phyloP scores from a whole-genome alignment of 2,797 vertebrate species.

The Halcyon badia region DNA sequence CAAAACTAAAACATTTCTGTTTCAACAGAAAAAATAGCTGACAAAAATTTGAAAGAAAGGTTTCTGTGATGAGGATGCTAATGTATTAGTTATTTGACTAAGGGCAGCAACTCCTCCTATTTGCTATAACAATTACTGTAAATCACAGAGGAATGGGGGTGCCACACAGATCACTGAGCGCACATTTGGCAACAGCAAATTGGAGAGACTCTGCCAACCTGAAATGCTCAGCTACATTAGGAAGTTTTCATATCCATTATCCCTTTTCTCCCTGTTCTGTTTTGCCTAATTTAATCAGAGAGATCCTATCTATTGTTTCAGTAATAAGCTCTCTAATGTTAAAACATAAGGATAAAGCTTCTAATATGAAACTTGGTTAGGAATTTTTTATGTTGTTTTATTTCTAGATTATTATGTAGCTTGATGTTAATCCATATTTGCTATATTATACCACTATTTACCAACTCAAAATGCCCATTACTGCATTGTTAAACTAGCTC shows the following conservation, averaged over 20 bases:
- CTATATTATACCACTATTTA: not conserved
- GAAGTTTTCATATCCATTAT: slow-evolving; percentile 22
- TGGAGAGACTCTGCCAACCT: not conserved
- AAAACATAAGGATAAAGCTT: not conserved
- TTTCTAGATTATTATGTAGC: not conserved
- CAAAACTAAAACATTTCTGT: not conserved
- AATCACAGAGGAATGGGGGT: not conserved
- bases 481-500: not conserved
- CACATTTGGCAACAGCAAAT: not conserved
- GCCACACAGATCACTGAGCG: not conserved
- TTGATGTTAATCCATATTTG: slow-evolving; percentile 1
- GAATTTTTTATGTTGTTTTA: not conserved
- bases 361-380: not conserved
- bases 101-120: not conserved
- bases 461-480: slow-evolving; percentile 24
- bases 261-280: not conserved
- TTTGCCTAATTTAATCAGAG: slow-evolving; percentile 21
- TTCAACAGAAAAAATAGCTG: not conserved
- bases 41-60: not conserved
- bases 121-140: not conserved
- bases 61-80: not conserved
- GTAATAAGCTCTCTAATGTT: not conserved
- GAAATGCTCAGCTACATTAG: slow-evolving; percentile 1
- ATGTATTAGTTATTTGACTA: not conserved
- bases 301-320: slow-evolving; percentile 32